Conservation (phyloP, 2,888 invertebrate genomes). For the Linnaemya vulpina region DNA sequence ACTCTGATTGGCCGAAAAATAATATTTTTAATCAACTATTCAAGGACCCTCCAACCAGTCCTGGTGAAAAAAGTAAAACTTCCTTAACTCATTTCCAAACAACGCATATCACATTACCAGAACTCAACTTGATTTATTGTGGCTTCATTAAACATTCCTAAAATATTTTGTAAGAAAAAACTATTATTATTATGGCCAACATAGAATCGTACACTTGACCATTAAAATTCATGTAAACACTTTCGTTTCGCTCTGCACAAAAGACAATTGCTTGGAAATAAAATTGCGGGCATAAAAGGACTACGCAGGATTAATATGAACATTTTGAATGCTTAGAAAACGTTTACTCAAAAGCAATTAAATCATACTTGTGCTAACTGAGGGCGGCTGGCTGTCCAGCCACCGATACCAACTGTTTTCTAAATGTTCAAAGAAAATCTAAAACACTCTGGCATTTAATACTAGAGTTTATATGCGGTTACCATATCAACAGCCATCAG, state of each 20-base stretch:
- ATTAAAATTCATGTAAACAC: conserved; percentile 15
- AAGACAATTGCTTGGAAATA: conserved; percentile 65
- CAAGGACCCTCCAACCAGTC: too few species aligned
- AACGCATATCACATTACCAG: not conserved
- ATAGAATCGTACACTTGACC: conserved; percentile 21
- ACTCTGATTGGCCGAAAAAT: too few species aligned
- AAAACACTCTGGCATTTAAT: conserved; percentile 37
- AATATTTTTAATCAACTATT: too few species aligned
- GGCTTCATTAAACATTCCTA: conserved; percentile 80
- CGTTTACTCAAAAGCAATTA: conserved; percentile 63
- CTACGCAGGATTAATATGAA: not conserved
- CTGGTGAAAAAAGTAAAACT: not conserved
- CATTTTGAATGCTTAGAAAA: conserved; percentile 56
- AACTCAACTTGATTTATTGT: conserved; percentile 80
- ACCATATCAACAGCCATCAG: conserved; percentile 64
- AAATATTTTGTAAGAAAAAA: conserved; percentile 42
- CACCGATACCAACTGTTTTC: conserved; percentile 40
- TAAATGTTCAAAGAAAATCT: conserved; percentile 43
- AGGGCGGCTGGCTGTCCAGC: conserved; percentile 16
- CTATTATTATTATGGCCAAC: conserved; percentile 47
- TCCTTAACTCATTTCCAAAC: not conserved
- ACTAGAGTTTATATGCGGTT: conserved; percentile 62
- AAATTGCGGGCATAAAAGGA: conserved; percentile 24
- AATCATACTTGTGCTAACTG: conserved; percentile 48
- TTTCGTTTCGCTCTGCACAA: conserved; percentile 1